Evolutionary conservation across 1,140 invertebrate species (phyloP).

Genomic region (Campoletis sonorensis): DNA sequence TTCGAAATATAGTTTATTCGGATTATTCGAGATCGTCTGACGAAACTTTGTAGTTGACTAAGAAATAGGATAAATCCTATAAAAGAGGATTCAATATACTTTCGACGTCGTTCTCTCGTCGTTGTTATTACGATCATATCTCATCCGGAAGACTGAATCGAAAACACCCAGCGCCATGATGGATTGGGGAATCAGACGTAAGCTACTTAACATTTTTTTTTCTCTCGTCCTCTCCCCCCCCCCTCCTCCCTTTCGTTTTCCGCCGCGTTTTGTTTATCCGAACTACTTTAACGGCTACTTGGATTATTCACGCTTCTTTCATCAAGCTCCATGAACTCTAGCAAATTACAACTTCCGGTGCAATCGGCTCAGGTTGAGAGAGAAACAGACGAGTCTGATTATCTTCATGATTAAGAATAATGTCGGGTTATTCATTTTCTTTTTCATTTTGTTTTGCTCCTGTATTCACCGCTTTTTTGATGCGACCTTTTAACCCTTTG

Average conservation of each 20-base stretch:
- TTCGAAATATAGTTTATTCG: slow-evolving; percentile 7
- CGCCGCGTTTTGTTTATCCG: neutral
- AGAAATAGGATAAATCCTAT: neutral
- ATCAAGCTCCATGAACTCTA: neutral
- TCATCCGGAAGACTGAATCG: slow-evolving; percentile 23
- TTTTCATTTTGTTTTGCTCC: too few species aligned
- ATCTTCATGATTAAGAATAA: too few species aligned
- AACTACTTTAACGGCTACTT: neutral
- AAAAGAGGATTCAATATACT: slow-evolving; percentile 13
- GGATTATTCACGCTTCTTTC: neutral
- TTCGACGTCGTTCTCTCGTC: neutral
- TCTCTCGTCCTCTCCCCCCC: too few species aligned
- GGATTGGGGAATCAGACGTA: slow-evolving; percentile 90
- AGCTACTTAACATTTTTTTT: slow-evolving; percentile 71
- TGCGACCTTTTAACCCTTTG: too few species aligned
- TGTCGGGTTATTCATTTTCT: too few species aligned
- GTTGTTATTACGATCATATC: neutral
- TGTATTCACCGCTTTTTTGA: too few species aligned
- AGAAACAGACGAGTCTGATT: neutral
- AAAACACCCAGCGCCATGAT: slow-evolving; percentile 76
- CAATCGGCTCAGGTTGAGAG: neutral
- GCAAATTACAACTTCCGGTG: neutral
- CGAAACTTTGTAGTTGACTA: neutral
- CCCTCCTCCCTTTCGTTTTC: neutral
- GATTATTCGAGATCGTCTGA: neutral